phyloP scores from a whole-genome alignment of 2,888 invertebrate genomes.

The Drosophila borealis region DNA sequence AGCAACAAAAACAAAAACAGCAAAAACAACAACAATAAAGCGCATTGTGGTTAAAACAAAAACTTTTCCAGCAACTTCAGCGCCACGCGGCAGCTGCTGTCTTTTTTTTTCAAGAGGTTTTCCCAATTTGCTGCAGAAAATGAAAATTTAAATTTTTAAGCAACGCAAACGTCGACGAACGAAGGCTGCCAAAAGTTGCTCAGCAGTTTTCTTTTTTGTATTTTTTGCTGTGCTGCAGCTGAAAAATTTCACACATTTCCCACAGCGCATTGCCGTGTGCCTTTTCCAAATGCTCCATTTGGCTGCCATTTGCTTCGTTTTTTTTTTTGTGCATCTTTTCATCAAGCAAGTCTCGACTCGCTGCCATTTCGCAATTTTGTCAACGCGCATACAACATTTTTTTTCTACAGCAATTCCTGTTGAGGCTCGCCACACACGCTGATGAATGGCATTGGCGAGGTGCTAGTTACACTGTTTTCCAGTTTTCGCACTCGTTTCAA shows the following conservation, averaged over 20 bases:
- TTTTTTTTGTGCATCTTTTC: constrained; percentile 12
- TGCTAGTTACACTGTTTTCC: constrained; percentile 23
- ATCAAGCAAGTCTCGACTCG: constrained; percentile 25
- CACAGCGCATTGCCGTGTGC: constrained; percentile 67
- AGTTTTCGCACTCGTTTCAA: constrained; percentile 46
- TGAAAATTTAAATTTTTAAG: constrained; percentile 82
- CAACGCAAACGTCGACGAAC: constrained; percentile 57
- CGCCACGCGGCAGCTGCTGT: constrained; percentile 40
- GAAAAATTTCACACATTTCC: constrained; percentile 78
- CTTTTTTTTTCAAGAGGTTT: constrained; percentile 31
- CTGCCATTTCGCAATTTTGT: constrained; percentile 61
- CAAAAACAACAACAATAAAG: constrained; percentile 25
- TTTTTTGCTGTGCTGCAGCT: constrained; percentile 58
- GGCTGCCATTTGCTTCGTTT: constrained; percentile 7
- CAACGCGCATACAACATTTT: constrained; percentile 50
- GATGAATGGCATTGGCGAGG: constrained; percentile 55
- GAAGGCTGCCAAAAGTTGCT: constrained; percentile 65
- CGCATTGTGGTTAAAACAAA: constrained; percentile 62
- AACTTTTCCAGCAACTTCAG: constrained; percentile 46
- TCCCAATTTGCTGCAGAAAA: constrained; percentile 74
- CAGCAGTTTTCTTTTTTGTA: constrained; percentile 32
- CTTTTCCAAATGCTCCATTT: constrained; percentile 48
- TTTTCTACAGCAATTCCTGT: constrained; percentile 26
- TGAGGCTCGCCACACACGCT: constrained; percentile 30
- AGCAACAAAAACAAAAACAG: constrained; percentile 28